Conservation (phyloP, 2,888 invertebrate species). For the Psylliodes chrysocephalus region DNA sequence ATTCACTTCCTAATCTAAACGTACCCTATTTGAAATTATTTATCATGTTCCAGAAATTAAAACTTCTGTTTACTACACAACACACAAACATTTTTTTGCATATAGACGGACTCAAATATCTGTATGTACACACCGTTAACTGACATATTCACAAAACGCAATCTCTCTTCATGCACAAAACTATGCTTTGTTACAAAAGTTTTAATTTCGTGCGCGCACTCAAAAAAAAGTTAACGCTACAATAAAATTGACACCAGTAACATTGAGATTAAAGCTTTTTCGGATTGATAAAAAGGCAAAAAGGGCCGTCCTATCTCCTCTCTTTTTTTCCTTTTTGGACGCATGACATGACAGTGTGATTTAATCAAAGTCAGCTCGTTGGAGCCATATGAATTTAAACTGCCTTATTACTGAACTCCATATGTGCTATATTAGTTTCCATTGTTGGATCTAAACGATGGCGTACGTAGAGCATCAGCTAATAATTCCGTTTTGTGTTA, state of each 20-base stretch:
- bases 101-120: too few relatives aligned
- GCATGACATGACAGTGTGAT: slow-evolving; percentile 56
- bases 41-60: too few relatives aligned
- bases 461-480: slow-evolving; percentile 42
- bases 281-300: slow-evolving; percentile 16
- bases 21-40: too few relatives aligned
- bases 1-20: too few relatives aligned
- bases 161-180: not conserved
- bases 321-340: slow-evolving; percentile 48
- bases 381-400: slow-evolving; percentile 57
- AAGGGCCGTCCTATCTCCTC: not conserved
- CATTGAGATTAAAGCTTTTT: slow-evolving; percentile 24
- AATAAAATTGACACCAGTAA: slow-evolving; percentile 25
- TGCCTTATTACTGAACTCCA: slow-evolving; percentile 56
- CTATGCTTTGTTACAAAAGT: slow-evolving; percentile 11
- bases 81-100: too few relatives aligned
- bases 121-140: too few relatives aligned
- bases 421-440: slow-evolving; percentile 55
- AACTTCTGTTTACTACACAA: too few relatives aligned
- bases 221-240: slow-evolving; percentile 18
- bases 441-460: slow-evolving; percentile 47
- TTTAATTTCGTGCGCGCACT: slow-evolving; percentile 11
- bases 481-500: slow-evolving; percentile 46
- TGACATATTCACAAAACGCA: not conserved
- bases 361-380: slow-evolving; percentile 55